A percentile compares a stretch with the other conserved stretches of the same genome.
phyloP scores from a whole-genome alignment of 2,797 vertebrate species.

The Danio aesculapii region DNA sequence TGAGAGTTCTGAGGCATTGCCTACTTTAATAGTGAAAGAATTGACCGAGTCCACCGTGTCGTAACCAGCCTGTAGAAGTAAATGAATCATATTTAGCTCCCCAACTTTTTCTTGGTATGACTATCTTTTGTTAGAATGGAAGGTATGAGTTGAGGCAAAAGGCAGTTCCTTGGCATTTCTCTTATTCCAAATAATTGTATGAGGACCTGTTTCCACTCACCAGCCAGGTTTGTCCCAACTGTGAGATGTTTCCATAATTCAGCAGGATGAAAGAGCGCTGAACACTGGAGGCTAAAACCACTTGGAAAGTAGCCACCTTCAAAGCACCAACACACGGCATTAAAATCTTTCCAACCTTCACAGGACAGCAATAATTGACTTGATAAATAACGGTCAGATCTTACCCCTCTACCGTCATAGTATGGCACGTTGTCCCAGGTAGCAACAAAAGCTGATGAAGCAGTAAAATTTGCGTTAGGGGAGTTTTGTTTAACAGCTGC shows the following conservation, averaged over 20 bases:
- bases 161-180: no score
- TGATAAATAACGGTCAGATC: background rate
- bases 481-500: slow-evolving; percentile 3
- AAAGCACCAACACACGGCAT: background rate
- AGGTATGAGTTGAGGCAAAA: no score
- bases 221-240: background rate
- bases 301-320: slow-evolving; percentile 23
- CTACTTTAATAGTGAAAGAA: background rate
- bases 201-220: background rate
- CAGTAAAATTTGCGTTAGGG: background rate
- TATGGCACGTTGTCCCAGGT: slow-evolving; percentile 37
- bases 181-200: background rate
- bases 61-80: slow-evolving; percentile 21
- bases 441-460: slow-evolving; percentile 38
- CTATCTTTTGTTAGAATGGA: no score
- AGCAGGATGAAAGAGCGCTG: slow-evolving; percentile 4
- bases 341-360: background rate
- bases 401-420: slow-evolving; percentile 5
- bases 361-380: background rate
- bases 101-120: background rate
- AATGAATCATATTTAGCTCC: background rate
- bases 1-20: background rate
- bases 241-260: background rate
- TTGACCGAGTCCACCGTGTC: background rate
- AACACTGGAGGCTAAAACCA: background rate